phyloP scores from a whole-genome alignment of 2,113 vertebrate genomes.

The Natator depressus region DNA sequence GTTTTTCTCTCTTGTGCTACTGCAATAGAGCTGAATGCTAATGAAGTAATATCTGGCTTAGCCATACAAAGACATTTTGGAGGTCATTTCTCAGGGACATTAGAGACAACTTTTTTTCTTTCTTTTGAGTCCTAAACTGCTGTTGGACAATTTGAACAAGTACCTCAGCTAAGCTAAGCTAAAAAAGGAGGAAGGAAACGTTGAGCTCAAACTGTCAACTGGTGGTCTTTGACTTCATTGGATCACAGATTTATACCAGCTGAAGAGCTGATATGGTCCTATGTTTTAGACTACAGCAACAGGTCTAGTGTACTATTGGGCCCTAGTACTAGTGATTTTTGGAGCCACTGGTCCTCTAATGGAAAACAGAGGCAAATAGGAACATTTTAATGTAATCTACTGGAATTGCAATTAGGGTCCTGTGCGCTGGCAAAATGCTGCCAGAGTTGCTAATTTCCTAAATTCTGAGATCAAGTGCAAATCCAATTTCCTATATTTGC shows the following conservation, averaged over 20 bases:
- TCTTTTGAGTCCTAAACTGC: conserved; percentile 30
- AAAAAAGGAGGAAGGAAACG: not conserved
- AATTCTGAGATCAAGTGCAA: not conserved
- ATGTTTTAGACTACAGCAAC: not conserved
- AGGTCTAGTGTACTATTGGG: not conserved
- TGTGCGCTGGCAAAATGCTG: not conserved
- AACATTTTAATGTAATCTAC: not conserved
- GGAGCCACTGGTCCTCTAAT: not conserved
- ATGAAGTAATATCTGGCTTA: conserved; percentile 57
- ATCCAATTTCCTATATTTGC: not conserved
- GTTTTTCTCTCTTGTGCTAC: conserved; percentile 35
- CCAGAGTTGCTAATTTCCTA: too few species aligned
- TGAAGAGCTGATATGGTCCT: not conserved
- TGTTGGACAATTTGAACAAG: conserved; percentile 30
- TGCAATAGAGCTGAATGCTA: conserved; percentile 48
- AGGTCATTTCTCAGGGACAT: conserved; percentile 42
- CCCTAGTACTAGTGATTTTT: not conserved
- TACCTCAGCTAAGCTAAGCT: not conserved
- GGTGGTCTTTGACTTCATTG: not conserved
- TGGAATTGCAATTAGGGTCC: not conserved
- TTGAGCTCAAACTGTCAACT: not conserved
- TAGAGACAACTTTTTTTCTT: not conserved
- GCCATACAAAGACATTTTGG: not conserved
- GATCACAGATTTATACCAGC: not conserved
- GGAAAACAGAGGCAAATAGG: not conserved